Evolutionary conservation across 2,888 invertebrate species (phyloP).

Genomic region (Lysandra bellargus): DNA sequence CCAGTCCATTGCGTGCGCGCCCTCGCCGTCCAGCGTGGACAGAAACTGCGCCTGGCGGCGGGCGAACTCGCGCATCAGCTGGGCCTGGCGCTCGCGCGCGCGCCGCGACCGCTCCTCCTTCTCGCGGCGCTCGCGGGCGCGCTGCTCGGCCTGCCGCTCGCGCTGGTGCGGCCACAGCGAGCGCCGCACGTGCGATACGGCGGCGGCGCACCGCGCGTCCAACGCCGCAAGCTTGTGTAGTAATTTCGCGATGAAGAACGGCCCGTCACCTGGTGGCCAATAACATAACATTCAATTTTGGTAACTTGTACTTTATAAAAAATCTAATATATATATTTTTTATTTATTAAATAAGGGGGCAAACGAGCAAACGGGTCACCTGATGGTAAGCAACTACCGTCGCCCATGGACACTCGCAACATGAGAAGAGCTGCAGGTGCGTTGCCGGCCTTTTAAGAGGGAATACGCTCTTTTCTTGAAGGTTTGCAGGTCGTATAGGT

Average conservation of each 20-base stretch:
- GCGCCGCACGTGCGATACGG: constrained; percentile 85
- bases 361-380: too few relatives aligned
- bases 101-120: constrained; percentile 90
- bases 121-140: constrained; percentile 85
- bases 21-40: constrained; percentile 75
- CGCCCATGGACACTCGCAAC: too few relatives aligned
- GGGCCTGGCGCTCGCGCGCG: constrained; percentile 94
- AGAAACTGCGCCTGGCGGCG: constrained; percentile 94
- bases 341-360: too few relatives aligned
- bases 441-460: too few relatives aligned
- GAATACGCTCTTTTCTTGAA: too few relatives aligned
- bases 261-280: constrained; percentile 86
- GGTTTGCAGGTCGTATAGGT: too few relatives aligned
- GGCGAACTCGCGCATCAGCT: constrained; percentile 96
- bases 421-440: too few relatives aligned
- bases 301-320: too few relatives aligned
- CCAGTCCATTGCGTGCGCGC: constrained; percentile 80
- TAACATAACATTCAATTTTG: background rate
- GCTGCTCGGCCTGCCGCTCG: constrained; percentile 88
- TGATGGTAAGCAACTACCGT: too few relatives aligned
- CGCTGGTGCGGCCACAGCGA: constrained; percentile 91
- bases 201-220: constrained; percentile 85
- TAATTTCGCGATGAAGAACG: constrained; percentile 90
- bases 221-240: constrained; percentile 87
- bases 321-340: too few relatives aligned